Base-by-base conservation (phyloP, 2,113 vertebrate species). In the Dicerorhinus sumatrensis region DNA sequence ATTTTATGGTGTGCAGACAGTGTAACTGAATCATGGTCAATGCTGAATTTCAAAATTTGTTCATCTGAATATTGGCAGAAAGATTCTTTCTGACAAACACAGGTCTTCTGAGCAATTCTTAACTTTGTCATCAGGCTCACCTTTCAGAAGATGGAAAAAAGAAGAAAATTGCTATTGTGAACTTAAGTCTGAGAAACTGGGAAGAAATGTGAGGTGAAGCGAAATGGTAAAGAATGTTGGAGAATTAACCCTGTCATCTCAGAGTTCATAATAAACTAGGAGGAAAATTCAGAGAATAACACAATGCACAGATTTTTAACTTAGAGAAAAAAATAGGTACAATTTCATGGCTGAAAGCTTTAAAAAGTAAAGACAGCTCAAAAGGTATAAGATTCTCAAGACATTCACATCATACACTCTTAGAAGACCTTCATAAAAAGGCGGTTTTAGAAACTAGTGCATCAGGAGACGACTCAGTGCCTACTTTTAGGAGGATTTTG, bases 31-130 rank as follows among this genome's bases (percentile, higher is more conserved):
- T 70, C 29, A 31, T n/a, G 42, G 36, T 36, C 25, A 51, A 36
- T 29, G 48, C 17, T 72, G 65, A 85, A 67, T 84, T 76, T 90
- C 77, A 75, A 82, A 88, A 25, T 82, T 46, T 42, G 23, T 56
- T 81, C 58, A 90, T 51, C n/a, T 81, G 29, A 91, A 85, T 88
- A 81, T 63, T n/a, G 77, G 33, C 33, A 94, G 42, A 87, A 84
- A 94, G 13, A n/a, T 17, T 72, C 48, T 62, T 94, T 75, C 65
- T 77, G 16, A 65, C 90, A 36, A 90, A 84, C 13, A 3, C 6
- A 42, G 13, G 2, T 92, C 80, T 92, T 67, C 70, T 29, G 25
- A 82, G 16, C 27, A 77, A 80, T 18, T 62, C 3, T 65, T 92
- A 46, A 79, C 20, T 86, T 70, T 79, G 29, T 88, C 17, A 54